Base-by-base conservation (phyloP, 92 coral and sea anemone genomes). In the Porites divaricata region DNA sequence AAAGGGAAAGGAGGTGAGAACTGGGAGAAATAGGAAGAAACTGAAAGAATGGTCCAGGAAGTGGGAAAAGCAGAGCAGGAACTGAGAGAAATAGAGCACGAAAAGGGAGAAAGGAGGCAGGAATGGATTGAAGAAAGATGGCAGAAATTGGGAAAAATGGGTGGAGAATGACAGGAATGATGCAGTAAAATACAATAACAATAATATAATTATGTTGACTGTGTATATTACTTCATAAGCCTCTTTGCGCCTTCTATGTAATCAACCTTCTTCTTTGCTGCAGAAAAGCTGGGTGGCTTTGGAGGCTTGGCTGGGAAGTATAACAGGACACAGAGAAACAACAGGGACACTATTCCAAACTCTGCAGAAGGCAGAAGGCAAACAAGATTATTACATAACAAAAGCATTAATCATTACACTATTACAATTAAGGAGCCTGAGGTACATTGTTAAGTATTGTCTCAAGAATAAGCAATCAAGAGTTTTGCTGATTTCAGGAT, bases 301-400 rank as follows among this genome's bases (percentile, higher is more conserved):
- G 99, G 99, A 21, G 99, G 99, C 26, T 91, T 95, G 7, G 98
- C 98, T 25, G 99, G 99, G 77, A 90, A 96, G 91, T 96, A 96
- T 17, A 92, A 73, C 85, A 92, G 62, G 48, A 90, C 89, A 22
- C 89, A 86, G 65, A 96, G 72, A 80, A 95, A 90, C 85, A 96
- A 64, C 45, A 91, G 17, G 13, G 87, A 83, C 67, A 88, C 90
- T 50, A 95, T 12, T 24, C 93, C 99, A 90, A 89, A 89, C 89
- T 89, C 98, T 94, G 86, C 20, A 79, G 67, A 6, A 52, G 11
- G 49, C 25, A 84, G 63, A 35, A 35, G 45, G 4, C 45, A 35
- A 35, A 35, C 45, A 35, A 35, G 45, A 2, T 35, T 35, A 35
- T 35, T 35, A 35, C 45, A 35, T 0, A 3, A 77, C 23, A 63